These are phyloP conservation scores for Brachypalpus laphriformis DNA, from an alignment of 2,888 invertebrate genomes.

Conservation along the genomic window DNA sequence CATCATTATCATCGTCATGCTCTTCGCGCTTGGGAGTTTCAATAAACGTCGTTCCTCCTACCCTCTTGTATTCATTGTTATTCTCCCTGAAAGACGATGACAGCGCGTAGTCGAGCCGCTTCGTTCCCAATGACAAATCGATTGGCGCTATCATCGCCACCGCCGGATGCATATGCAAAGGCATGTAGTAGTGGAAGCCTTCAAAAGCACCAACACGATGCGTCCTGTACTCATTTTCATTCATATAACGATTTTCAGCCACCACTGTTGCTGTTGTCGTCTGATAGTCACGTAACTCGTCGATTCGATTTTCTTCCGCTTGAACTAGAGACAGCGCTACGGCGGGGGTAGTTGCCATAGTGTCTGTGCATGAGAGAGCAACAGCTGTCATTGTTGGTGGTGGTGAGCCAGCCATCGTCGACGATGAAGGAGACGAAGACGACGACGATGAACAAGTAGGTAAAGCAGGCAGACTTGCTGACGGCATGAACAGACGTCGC, in stretches of 20 bases:
- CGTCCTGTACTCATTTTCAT: constrained; percentile 74
- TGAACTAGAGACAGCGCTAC: constrained; percentile 53
- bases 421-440: constrained; percentile 53
- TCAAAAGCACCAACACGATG: constrained; percentile 73
- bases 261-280: constrained; percentile 55
- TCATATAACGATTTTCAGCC: constrained; percentile 75
- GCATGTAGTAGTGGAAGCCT: constrained; percentile 67
- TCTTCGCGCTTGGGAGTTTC: constrained; percentile 46
- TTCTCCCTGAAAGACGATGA: constrained; percentile 32
- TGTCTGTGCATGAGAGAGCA: constrained; percentile 73
- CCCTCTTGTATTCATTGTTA: constrained; percentile 38
- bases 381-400: constrained; percentile 70
- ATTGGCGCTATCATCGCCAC: constrained; percentile 78
- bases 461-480: constrained; percentile 78
- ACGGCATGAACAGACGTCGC: constrained; percentile 77
- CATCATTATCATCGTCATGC: constrained; percentile 56
- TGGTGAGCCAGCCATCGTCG: constrained; percentile 59
- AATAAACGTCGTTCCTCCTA: constrained; percentile 11
- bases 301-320: constrained; percentile 74
- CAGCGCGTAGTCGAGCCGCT: constrained; percentile 62
- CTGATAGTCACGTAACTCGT: constrained; percentile 76
- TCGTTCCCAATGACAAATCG: constrained; percentile 80
- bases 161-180: constrained; percentile 67
- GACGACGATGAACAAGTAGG: constrained; percentile 73
- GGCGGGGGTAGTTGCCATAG: constrained; percentile 62